phyloP scores from a whole-genome alignment of 64 coral and sea anemone genomes.

The Hydrozoanthus tunicans region DNA sequence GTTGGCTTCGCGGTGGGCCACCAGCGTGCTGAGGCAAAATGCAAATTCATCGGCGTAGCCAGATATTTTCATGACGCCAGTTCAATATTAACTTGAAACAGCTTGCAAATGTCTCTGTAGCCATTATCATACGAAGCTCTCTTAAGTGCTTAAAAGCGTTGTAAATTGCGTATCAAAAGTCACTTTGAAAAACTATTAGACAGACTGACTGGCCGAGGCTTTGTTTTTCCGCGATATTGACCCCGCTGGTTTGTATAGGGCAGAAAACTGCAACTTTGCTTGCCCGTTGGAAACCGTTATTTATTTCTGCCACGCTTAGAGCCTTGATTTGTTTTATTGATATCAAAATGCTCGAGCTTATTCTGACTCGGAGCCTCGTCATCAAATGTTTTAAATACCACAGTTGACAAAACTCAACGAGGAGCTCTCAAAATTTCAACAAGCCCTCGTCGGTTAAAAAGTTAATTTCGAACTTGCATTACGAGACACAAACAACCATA shows the following conservation, averaged over 20 bases:
- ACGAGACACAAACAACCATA: slow-evolving; percentile 46
- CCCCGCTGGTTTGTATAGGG: slow-evolving; percentile 30
- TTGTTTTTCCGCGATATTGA: slow-evolving; percentile 30
- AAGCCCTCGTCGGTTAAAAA: not conserved
- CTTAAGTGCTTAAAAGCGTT: slow-evolving; percentile 59
- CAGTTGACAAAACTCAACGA: not conserved
- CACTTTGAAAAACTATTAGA: slow-evolving; percentile 46
- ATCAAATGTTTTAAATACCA: not conserved
- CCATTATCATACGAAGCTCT: slow-evolving; percentile 36
- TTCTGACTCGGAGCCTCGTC: not conserved
- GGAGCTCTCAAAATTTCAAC: not conserved
- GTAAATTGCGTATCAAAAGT: slow-evolving; percentile 28
- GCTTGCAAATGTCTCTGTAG: slow-evolving; percentile 10
- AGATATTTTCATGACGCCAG: slow-evolving; percentile 21
- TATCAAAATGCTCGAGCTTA: not conserved
- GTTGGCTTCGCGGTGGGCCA: slow-evolving; percentile 44
- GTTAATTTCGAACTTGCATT: slow-evolving; percentile 38
- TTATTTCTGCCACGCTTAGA: not conserved
- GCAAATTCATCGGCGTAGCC: slow-evolving; percentile 24
- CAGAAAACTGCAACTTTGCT: slow-evolving; percentile 12
- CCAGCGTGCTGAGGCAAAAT: slow-evolving; percentile 27
- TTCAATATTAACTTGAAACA: slow-evolving; percentile 43
- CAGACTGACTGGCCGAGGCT: slow-evolving; percentile 39
- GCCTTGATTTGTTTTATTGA: not conserved
- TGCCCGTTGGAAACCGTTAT: not conserved